Evolutionary conservation across 2,888 invertebrate species (phyloP).

Genomic region (Drosophila dives): DNA sequence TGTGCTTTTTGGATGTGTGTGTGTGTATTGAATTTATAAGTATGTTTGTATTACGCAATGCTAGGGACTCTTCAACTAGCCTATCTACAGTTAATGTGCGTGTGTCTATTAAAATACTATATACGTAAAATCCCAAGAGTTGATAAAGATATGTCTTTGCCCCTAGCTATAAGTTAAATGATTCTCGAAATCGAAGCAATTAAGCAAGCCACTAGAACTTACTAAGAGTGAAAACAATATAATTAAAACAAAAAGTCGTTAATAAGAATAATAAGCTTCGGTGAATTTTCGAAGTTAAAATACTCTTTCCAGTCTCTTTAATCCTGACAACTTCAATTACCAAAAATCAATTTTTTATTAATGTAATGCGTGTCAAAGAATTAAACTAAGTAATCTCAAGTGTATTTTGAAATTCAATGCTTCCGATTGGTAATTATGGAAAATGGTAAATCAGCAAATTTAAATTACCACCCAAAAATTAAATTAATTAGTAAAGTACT

Average conservation of each 20-base stretch:
- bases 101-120: conserved; percentile 29
- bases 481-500: background rate
- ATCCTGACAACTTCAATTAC: background rate
- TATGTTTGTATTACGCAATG: conserved; percentile 30
- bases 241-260: conserved; percentile 3
- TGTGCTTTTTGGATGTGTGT: background rate
- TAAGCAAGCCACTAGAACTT: conserved; percentile 43
- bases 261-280: conserved; percentile 17
- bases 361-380: conserved; percentile 3
- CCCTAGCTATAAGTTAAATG: conserved; percentile 39
- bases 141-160: conserved; percentile 23
- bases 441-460: conserved; percentile 1
- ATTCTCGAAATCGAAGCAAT: conserved; percentile 32
- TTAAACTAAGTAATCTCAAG: background rate
- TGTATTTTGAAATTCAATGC: background rate
- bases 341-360: conserved; percentile 17
- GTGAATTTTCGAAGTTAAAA: conserved; percentile 28
- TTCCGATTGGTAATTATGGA: conserved; percentile 5
- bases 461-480: background rate
- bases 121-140: conserved; percentile 44
- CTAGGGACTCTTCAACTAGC: conserved; percentile 49
- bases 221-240: conserved; percentile 13
- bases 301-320: conserved; percentile 42
- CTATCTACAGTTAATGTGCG: conserved; percentile 10
- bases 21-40: conserved; percentile 42